A percentile compares a stretch with the other conserved stretches of the same genome.
phyloP scores from a whole-genome alignment of 2,113 vertebrate genomes.

The Athene cunicularia region DNA sequence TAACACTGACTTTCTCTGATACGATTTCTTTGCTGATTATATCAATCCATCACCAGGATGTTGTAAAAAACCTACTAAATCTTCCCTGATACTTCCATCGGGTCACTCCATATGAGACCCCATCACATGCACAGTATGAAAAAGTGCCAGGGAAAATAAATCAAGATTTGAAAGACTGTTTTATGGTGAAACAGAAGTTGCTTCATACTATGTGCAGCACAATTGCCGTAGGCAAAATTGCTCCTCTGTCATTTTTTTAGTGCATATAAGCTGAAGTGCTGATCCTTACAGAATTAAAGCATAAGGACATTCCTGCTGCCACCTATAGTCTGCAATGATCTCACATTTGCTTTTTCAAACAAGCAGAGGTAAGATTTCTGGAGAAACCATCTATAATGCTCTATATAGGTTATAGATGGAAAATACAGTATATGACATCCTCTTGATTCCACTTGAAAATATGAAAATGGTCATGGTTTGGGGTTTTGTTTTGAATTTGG shows the following conservation, averaged over 20 bases:
- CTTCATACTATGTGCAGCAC: neutral
- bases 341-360: neutral
- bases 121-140: neutral
- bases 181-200: neutral
- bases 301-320: slow-evolving; percentile 32
- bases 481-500: neutral
- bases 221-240: neutral
- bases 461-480: neutral
- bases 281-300: neutral
- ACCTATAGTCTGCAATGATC: slow-evolving; percentile 7
- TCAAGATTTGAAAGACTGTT: neutral
- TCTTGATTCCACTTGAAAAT: slow-evolving; percentile 28
- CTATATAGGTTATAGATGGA: neutral
- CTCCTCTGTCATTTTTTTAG: neutral
- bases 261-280: neutral
- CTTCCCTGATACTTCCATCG: neutral
- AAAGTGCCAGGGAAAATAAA: slow-evolving; percentile 32
- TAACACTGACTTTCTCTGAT: neutral
- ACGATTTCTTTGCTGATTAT: slow-evolving; percentile 2
- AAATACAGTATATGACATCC: neutral
- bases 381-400: neutral
- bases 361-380: neutral
- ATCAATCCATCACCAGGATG: neutral
- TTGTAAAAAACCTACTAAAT: neutral
- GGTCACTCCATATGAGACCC: neutral